A percentile compares a stretch with the other conserved stretches of the same genome.
These are phyloP conservation scores for Zelostemma sp. DNA, from an alignment of 1,140 invertebrate genomes.

Conservation along the genomic window DNA sequence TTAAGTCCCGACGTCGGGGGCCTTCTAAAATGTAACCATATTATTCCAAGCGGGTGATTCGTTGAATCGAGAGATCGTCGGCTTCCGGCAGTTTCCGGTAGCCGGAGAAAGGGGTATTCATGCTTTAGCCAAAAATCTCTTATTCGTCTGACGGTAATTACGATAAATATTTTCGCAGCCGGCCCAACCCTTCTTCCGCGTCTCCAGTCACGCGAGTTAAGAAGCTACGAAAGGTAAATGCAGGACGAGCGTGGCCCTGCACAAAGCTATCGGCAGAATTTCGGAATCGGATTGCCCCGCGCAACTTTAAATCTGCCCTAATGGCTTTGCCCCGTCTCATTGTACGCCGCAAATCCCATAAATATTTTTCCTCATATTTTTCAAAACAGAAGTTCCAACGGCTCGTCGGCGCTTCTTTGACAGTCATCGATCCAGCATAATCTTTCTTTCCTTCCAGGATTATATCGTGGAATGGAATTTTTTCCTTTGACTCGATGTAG, in stretches of 20 bases:
- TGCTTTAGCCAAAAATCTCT: conserved; percentile 34
- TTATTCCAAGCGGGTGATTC: conserved; percentile 41
- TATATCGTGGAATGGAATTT: conserved; percentile 17
- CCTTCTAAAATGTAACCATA: conserved; percentile 15
- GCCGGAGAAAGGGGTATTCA: conserved; percentile 17
- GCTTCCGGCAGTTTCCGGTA: conserved; percentile 33
- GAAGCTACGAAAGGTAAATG: conserved; percentile 35
- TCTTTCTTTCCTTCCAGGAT: conserved; percentile 21
- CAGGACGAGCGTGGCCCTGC: conserved; percentile 30
- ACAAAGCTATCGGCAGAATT: conserved; percentile 40
- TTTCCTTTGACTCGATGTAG: conserved; percentile 4
- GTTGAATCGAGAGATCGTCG: neutral
- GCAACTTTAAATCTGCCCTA: conserved; percentile 61
- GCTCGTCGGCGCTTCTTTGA: conserved; percentile 30
- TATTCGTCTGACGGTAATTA: conserved; percentile 58
- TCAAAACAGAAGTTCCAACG: conserved; percentile 55
- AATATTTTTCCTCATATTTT: conserved; percentile 67
- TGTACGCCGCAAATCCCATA: conserved; percentile 59
- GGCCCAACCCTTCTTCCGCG: conserved; percentile 63
- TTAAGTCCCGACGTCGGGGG: neutral
- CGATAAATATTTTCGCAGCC: conserved; percentile 70
- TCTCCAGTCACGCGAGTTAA: conserved; percentile 61
- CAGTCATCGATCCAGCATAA: conserved; percentile 24
- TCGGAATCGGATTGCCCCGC: conserved; percentile 51
- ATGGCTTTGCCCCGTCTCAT: conserved; percentile 41